Conservation (phyloP, 1,140 invertebrate species). For the Theocolax elegans region DNA sequence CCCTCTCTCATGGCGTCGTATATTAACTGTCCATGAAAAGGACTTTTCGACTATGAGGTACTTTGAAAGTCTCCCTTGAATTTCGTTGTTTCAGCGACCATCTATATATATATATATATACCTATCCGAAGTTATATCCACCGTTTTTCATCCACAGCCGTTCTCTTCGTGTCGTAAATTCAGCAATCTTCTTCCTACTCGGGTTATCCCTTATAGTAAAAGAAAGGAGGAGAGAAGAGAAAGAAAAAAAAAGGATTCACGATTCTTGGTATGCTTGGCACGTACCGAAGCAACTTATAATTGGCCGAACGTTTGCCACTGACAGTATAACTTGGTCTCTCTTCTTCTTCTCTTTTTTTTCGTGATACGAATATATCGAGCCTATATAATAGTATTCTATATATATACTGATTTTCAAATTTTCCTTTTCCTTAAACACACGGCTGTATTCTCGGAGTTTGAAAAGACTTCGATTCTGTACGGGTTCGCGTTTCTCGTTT, state of each 20-base stretch:
- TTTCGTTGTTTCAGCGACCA: conserved; percentile 24
- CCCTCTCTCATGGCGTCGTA: background rate
- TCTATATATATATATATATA: too few species aligned
- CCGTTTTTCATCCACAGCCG: conserved; percentile 19
- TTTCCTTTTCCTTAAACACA: background rate
- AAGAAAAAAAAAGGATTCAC: background rate
- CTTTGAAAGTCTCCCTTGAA: background rate
- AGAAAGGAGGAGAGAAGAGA: too few species aligned
- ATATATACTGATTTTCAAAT: conserved; percentile 12
- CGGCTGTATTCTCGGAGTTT: too few species aligned
- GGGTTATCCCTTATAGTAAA: background rate
- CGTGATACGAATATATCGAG: conserved; percentile 25
- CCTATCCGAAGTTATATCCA: background rate
- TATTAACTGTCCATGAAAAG: conserved; percentile 11
- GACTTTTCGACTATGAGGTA: background rate
- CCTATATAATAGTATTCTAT: too few species aligned
- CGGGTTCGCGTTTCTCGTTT: too few species aligned
- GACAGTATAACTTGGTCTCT: conserved; percentile 55
- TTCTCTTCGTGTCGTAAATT: conserved; percentile 12
- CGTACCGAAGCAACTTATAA: conserved; percentile 58
- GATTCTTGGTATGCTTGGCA: conserved; percentile 44
- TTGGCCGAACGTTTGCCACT: conserved; percentile 58
- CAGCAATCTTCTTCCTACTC: background rate
- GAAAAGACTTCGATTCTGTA: too few species aligned
- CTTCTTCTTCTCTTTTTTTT: background rate